Conservation (phyloP, 2,797 vertebrate species). For the Cephalopachus bancanus region DNA sequence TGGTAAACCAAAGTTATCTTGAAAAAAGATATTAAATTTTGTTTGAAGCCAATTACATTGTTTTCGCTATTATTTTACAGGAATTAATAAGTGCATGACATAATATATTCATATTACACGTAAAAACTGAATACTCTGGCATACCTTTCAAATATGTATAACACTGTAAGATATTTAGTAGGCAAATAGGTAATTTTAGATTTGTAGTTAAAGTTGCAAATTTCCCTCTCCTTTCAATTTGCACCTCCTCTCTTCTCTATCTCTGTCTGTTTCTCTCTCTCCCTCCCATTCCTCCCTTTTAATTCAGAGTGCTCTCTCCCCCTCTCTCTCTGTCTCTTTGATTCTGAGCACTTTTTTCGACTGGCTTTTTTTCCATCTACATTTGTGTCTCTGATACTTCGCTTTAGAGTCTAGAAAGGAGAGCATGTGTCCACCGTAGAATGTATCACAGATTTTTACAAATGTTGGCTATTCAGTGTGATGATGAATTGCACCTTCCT, state of each 20-base stretch:
- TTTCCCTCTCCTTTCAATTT: not conserved
- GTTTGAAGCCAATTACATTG: not conserved
- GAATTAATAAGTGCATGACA: slow-evolving; percentile 6
- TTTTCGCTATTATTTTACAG: slow-evolving; percentile 7
- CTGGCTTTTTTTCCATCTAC: not conserved
- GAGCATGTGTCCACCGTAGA: not conserved
- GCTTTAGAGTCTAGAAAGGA: slow-evolving; percentile 24
- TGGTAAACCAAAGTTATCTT: slow-evolving; percentile 12
- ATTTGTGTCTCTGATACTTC: not conserved
- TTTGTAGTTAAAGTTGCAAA: not conserved
- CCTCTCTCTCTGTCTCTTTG: not conserved
- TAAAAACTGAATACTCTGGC: not conserved
- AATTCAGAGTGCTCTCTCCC: not conserved
- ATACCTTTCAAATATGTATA: not conserved
- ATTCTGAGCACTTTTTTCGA: not conserved
- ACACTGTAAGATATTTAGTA: no score
- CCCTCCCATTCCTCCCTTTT: not conserved
- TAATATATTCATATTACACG: slow-evolving; percentile 38
- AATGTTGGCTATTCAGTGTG: not conserved
- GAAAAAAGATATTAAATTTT: not conserved
- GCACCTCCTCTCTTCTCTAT: not conserved
- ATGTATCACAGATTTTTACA: not conserved
- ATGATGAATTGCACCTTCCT: not conserved
- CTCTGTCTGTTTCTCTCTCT: not conserved
- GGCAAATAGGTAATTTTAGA: not conserved